Conservation (phyloP, 2,113 vertebrate genomes). For the Campylomormyrus tamandua region DNA sequence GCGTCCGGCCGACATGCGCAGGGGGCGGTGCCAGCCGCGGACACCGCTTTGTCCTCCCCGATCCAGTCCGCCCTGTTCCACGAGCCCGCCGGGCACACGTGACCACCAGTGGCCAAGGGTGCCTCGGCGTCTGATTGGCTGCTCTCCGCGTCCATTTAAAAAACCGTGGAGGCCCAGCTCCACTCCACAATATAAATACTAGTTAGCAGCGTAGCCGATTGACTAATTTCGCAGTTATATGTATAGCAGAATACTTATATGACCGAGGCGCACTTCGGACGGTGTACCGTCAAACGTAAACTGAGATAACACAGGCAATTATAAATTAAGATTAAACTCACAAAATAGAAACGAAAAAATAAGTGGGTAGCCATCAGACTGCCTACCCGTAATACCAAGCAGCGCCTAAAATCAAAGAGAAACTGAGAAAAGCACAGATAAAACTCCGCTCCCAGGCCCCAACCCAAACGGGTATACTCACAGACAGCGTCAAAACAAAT, state of each 20-base stretch:
- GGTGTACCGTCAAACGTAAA: background rate
- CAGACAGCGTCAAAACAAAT: background rate
- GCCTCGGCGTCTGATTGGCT: slow-evolving; percentile 33
- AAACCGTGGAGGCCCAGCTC: slow-evolving; percentile 28
- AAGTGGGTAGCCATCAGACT: slow-evolving; percentile 37
- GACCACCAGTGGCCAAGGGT: background rate
- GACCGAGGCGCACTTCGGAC: background rate
- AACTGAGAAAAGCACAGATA: background rate
- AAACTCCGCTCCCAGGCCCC: background rate
- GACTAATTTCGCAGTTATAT: background rate
- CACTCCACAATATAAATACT: slow-evolving; percentile 40
- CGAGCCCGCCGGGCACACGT: background rate
- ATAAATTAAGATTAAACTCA: background rate
- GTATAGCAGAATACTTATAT: background rate
- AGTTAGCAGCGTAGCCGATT: background rate
- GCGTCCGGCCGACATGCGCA: background rate
- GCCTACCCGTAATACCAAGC: background rate
- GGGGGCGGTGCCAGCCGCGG: background rate
- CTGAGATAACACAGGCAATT: background rate
- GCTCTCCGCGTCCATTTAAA: slow-evolving; percentile 25
- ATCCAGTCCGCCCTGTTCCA: background rate
- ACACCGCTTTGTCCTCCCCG: background rate
- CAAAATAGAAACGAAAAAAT: background rate
- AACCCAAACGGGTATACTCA: slow-evolving; percentile 1
- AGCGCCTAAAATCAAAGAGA: slow-evolving; percentile 17